Evolutionary conservation across 2,888 invertebrate genomes (phyloP).

Genomic region (Coelopa pilipes): DNA sequence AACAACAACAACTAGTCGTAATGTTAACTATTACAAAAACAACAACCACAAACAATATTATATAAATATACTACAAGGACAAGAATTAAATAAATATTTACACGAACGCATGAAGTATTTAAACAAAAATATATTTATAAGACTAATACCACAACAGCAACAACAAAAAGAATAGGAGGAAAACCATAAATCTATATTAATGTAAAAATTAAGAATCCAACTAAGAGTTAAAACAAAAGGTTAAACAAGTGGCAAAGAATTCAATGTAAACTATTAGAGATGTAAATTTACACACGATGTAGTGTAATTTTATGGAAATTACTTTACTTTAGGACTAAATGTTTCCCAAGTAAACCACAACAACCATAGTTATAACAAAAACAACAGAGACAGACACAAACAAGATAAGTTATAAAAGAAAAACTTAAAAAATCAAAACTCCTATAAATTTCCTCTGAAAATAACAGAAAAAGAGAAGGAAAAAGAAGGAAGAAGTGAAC

Average conservation of each 20-base stretch:
- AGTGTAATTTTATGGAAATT: neutral
- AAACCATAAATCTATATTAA: neutral
- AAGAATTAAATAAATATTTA: constrained; percentile 36
- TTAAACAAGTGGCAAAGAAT: constrained; percentile 36
- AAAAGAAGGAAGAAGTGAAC: constrained; percentile 34
- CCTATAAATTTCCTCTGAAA: neutral
- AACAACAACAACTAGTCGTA: constrained; percentile 56
- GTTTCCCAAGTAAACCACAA: neutral
- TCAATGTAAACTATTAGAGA: constrained; percentile 34
- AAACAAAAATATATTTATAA: constrained; percentile 36
- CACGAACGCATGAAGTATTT: constrained; percentile 15
- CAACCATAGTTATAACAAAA: too few species aligned
- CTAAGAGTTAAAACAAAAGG: constrained; percentile 21
- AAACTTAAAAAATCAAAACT: constrained; percentile 22
- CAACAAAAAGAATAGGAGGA: constrained; percentile 16
- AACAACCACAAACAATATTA: constrained; percentile 45
- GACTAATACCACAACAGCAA: constrained; percentile 17
- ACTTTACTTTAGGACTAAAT: constrained; percentile 18
- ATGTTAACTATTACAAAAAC: constrained; percentile 58
- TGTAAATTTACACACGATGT: constrained; percentile 7
- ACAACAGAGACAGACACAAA: too few species aligned
- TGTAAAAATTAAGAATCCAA: constrained; percentile 9
- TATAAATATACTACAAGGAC: constrained; percentile 15
- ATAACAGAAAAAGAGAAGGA: neutral
- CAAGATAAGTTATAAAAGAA: constrained; percentile 4